A percentile compares a stretch with the other conserved stretches of the same genome.
These are phyloP conservation scores for Ailuropoda melanoleuca DNA, from an alignment of 2,113 vertebrate genomes.

Conservation along the genomic window DNA sequence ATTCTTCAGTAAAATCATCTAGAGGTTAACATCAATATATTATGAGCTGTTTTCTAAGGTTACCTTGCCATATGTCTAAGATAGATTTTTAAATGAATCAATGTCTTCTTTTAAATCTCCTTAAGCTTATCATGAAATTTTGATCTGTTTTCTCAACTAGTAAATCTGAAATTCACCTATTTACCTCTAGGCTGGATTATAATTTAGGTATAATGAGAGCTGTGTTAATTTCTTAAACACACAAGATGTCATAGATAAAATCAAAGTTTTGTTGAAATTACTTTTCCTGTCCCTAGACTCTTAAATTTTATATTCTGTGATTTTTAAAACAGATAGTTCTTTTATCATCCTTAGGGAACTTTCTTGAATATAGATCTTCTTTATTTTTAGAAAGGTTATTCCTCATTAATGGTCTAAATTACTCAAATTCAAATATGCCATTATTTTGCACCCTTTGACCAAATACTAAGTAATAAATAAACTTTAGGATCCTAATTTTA, in stretches of 20 bases:
- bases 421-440: background rate
- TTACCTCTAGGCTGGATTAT: background rate
- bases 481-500: background rate
- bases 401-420: background rate
- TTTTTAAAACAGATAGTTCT: background rate
- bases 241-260: background rate
- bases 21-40: background rate
- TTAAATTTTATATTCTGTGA: background rate
- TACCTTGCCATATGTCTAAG: background rate
- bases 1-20: background rate
- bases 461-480: background rate
- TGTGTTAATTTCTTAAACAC: background rate
- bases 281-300: background rate
- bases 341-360: background rate
- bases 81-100: slow-evolving; percentile 9
- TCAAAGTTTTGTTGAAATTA: background rate
- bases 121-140: background rate
- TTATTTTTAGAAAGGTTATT: background rate
- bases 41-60: background rate
- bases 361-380: background rate
- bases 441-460: background rate
- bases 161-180: background rate
- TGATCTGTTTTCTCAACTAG: background rate
- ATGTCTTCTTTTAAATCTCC: background rate
- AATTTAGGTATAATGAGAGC: background rate